Evolutionary conservation across 2,113 vertebrate species (phyloP), one percentile per base, ranked within the genome.

Genomic region (Channa maculata): DNA sequence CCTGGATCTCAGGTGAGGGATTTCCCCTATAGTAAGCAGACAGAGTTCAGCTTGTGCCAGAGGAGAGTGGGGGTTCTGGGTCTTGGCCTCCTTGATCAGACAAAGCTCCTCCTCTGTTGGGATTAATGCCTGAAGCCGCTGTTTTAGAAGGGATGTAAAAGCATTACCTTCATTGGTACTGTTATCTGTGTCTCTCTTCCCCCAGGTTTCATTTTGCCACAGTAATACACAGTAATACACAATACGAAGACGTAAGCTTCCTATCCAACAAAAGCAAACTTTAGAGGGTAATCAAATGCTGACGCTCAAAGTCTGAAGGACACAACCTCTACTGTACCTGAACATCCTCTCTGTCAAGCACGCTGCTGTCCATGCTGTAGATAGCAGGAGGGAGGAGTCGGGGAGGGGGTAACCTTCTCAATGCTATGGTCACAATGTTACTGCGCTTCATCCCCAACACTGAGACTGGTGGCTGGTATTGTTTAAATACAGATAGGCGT

Each of bases 341-440:
- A 34, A 95, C 5, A 15, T 94, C 93, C 58, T 95, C 94, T 60
- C 89, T 83, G 88, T 95, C 94, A 65, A 95, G 78, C 11, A 95
- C 94, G n/a, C 84, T 89, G 89, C 79, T 80, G 88, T 95, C 94
- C 92, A 95, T 94, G 86, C 83, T 93, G 79, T 89, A 82, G 67
- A 95, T 93, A n/a, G 94, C 92, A 0, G 90, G 90, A 0, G 93
- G 90, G 49, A 95, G 91, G 62, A 95, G 89, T 64, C 86, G 93
- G 0, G 91, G 85, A 2, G 94, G 91, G 0, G 94, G 94, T 34
- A 95, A 88, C 38, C 90, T 81, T 82, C 92, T 94, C 72, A 95
- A 81, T 6, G 93, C 89, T 13, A 95, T 95, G 85, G 92, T 94
- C 52, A 95, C 84, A 79, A 94, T 94, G 88, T 95, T 95, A 57